Conservation (phyloP, 2,888 invertebrate species). For the Epirrhoe alternata region DNA sequence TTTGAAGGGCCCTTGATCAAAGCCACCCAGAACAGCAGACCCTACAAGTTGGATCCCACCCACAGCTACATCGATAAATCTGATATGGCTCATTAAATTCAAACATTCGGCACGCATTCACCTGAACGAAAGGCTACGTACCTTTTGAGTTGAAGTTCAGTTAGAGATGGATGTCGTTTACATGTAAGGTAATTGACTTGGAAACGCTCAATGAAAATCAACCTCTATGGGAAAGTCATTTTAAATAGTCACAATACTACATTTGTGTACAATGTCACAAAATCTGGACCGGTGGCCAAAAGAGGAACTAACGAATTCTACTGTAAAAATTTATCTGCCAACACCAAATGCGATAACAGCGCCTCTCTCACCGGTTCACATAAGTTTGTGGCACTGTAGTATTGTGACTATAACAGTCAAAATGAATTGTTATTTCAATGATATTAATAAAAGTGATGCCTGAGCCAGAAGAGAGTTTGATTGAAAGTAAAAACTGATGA, state of each 20-base stretch:
- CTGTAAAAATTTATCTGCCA: too few relatives aligned
- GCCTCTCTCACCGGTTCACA: too few relatives aligned
- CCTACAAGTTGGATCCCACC: conserved; percentile 40
- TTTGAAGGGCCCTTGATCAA: conserved; percentile 32
- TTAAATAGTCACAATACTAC: not conserved
- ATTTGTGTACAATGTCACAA: too few relatives aligned
- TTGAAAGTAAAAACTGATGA: too few relatives aligned
- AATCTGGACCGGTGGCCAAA: too few relatives aligned
- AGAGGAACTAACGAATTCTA: too few relatives aligned
- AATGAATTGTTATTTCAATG: too few relatives aligned
- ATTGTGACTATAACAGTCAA: too few relatives aligned
- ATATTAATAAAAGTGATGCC: too few relatives aligned
- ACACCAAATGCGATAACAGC: too few relatives aligned
- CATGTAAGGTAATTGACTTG: not conserved
- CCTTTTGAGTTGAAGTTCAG: conserved; percentile 24
- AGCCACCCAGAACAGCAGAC: conserved; percentile 36
- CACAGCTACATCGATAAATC: conserved; percentile 48
- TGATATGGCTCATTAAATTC: conserved; percentile 56
- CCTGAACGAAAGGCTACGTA: conserved; percentile 43
- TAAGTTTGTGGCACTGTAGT: too few relatives aligned
- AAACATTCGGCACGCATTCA: conserved; percentile 53
- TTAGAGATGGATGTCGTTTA: conserved; percentile 2
- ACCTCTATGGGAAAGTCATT: not conserved
- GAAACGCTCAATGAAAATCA: conserved; percentile 1
- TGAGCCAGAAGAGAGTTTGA: too few relatives aligned